Evolutionary conservation across 2,797 vertebrate species (phyloP).

Genomic region (Champsocephalus esox): DNA sequence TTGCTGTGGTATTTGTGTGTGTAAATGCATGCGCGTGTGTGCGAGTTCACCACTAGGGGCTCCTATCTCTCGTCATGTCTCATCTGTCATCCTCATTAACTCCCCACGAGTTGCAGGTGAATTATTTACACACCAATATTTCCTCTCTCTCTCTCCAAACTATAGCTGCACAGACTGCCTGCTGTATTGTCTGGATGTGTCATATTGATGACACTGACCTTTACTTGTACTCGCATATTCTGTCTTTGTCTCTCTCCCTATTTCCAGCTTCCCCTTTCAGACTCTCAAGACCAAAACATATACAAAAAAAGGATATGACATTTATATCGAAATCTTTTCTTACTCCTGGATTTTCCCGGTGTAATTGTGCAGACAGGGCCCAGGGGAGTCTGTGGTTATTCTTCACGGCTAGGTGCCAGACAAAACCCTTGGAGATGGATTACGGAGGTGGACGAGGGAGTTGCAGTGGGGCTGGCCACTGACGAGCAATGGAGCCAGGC

Average conservation of each 20-base stretch:
- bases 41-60: constrained; percentile 26
- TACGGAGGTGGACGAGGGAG: constrained; percentile 43
- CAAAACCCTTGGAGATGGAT: constrained; percentile 68
- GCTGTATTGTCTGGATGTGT: constrained; percentile 29
- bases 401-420: constrained; percentile 58
- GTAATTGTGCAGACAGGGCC: constrained; percentile 56
- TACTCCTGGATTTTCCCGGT: constrained; percentile 45
- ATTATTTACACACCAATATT: constrained; percentile 60
- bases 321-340: constrained; percentile 50
- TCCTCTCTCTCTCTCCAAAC: constrained; percentile 28
- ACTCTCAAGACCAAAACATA: constrained; percentile 7
- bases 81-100: constrained; percentile 77
- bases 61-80: constrained; percentile 56
- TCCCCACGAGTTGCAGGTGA: constrained; percentile 61
- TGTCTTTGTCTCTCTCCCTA: constrained; percentile 1
- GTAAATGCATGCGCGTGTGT: constrained; percentile 21
- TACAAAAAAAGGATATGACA: constrained; percentile 51
- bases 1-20: constrained; percentile 28
- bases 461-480: constrained; percentile 35
- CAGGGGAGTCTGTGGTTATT: constrained; percentile 55
- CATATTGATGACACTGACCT: constrained; percentile 59
- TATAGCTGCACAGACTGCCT: neutral
- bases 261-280: neutral
- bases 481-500: constrained; percentile 52
- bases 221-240: constrained; percentile 49